Percentiles rank a stretch among this genome's conserved stretches.
Conservation (phyloP, 2,888 invertebrate species). For the Caenorhabditis doughertyi region DNA sequence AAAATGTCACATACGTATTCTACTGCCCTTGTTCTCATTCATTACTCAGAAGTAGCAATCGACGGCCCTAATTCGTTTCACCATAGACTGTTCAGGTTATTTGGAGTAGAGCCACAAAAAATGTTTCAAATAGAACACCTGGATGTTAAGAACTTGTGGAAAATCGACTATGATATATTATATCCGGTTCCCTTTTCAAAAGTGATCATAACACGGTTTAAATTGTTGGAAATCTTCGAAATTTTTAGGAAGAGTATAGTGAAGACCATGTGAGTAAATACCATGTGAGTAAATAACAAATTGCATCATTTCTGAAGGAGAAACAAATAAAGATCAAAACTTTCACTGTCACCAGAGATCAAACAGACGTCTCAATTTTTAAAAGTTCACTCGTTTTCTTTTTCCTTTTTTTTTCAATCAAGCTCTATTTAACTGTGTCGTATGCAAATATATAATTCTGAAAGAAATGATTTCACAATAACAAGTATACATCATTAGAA, state of each 20-base stretch:
- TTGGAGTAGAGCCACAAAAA: too few relatives aligned
- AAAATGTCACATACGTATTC: not conserved
- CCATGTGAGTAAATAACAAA: not conserved
- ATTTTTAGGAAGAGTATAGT: not conserved
- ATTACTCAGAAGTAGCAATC: too few relatives aligned
- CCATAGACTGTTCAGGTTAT: too few relatives aligned
- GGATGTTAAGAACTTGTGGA: too few relatives aligned
- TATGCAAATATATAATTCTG: not conserved
- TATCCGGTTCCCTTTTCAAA: too few relatives aligned
- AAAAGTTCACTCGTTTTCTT: not conserved
- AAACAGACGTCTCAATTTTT: not conserved
- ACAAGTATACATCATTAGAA: slow-evolving; percentile 1
- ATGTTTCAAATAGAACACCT: not conserved
- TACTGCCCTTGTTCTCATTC: not conserved
- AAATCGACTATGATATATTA: too few relatives aligned
- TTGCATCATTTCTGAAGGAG: slow-evolving; percentile 8
- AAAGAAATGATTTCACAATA: slow-evolving; percentile 5
- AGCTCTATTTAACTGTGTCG: too few relatives aligned
- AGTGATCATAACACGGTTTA: too few relatives aligned
- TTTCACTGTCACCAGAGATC: not conserved
- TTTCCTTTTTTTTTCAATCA: not conserved
- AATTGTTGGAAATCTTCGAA: too few relatives aligned
- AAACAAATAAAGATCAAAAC: slow-evolving; percentile 9
- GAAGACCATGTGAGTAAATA: not conserved
- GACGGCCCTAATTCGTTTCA: too few relatives aligned